A percentile compares a stretch with the other conserved stretches of the same genome.
Conservation (phyloP, 2,888 invertebrate species). For the Gisinianus flammeolus region DNA sequence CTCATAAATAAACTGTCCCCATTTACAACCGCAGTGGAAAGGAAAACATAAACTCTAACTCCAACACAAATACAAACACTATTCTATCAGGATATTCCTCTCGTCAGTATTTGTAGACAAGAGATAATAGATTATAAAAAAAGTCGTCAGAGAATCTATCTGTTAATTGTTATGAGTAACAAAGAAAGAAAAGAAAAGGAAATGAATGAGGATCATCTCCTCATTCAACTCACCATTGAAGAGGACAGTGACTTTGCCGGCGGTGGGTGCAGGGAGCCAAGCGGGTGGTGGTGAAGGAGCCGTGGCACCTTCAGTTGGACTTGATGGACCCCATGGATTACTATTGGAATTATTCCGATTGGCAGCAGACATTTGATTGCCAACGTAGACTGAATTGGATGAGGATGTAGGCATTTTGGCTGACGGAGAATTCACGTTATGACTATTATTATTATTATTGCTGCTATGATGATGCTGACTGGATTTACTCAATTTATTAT, state of each 20-base stretch:
- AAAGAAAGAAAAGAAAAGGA: no score
- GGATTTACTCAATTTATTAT: conserved; percentile 19
- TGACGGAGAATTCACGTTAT: conserved; percentile 1
- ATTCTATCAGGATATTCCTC: no score
- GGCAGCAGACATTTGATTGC: conserved; percentile 3
- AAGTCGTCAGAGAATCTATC: no score
- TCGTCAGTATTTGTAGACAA: no score
- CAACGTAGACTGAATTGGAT: neutral
- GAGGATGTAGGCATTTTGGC: neutral
- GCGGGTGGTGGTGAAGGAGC: conserved; percentile 63
- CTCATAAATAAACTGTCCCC: no score
- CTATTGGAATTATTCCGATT: neutral
- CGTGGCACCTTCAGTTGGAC: conserved; percentile 77
- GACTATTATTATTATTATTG: conserved; percentile 40
- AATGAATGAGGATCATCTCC: no score
- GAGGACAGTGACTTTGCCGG: conserved; percentile 74
- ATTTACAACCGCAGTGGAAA: no score
- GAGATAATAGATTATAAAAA: no score
- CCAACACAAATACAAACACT: no score
- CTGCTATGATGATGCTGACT: conserved; percentile 34
- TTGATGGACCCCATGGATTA: conserved; percentile 71
- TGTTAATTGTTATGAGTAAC: no score
- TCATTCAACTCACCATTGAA: conserved; percentile 80
- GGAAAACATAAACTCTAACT: no score
- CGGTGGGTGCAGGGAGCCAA: conserved; percentile 71